Evolutionary conservation across 2,113 vertebrate species (phyloP), one percentile per base, ranked within the genome.

Genomic region (Eretmochelys imbricata): DNA sequence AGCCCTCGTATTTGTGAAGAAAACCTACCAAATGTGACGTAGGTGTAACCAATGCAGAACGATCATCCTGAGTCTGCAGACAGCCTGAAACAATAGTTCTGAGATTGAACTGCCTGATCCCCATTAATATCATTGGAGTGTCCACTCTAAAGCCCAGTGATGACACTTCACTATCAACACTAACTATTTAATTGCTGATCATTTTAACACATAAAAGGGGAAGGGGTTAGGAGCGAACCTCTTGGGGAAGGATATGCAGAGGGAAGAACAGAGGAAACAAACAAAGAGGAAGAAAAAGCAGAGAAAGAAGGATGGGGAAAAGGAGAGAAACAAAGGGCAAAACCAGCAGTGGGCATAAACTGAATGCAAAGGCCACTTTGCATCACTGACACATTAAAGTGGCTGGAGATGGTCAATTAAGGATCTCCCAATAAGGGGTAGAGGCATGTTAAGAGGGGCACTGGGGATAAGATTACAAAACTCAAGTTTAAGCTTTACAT

Each of bases 251-350:
- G 25, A 29, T 12, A 59, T 92, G 85, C 93, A 91, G 87, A 85
- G n/a, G 91, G 85, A 94, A 96, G 87, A 91, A 95, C 93, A 81
- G 93, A 84, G 72, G 94, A 96, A 94, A 92, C 5, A 88, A 49
- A 84, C 13, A 53, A 92, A 95, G 94, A 84, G 93, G 95, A 95
- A 96, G 83, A 53, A 95, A 87, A 93, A 88, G 83, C 3, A 0
- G 4, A 10, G n/a, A 53, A 85, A 29, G 95, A 91, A 96, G 81
- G 4, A 86, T n/a, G 81, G 31, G 55, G 90, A 92, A 31, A 82
- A 90, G 90, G 90, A 88, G 49, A 89, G 91, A 96, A 93, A 76
- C 29, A 54, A 88, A 85, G 54, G 87, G 3, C 29, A 29, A 82
- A 89, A 94, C 1, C 16, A 88, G 14, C 12, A 84, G 42, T 13